Percentiles rank a stretch among this genome's conserved stretches.
These are phyloP conservation scores for Furnarius figulus DNA, from an alignment of 2,113 vertebrate species.

Conservation along the genomic window DNA sequence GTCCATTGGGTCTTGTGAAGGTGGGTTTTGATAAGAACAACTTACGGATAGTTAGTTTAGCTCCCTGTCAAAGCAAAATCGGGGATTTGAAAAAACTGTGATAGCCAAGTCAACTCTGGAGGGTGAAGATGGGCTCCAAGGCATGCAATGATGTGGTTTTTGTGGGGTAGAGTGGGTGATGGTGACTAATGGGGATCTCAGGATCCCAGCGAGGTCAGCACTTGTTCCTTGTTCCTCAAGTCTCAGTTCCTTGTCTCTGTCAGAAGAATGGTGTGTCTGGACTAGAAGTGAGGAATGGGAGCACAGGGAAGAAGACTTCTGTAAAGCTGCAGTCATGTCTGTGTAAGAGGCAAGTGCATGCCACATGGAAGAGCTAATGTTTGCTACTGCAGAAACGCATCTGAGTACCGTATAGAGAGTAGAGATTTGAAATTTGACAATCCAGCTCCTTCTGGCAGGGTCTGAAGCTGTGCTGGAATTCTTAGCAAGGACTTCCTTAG, in stretches of 20 bases:
- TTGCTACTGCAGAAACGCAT: background rate
- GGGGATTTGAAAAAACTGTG: background rate
- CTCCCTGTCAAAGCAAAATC: background rate
- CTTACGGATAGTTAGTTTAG: background rate
- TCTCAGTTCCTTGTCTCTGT: background rate
- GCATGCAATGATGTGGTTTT: rapidly evolving
- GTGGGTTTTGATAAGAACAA: background rate
- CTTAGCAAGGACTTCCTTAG: background rate
- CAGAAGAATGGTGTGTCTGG: background rate
- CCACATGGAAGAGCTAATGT: background rate
- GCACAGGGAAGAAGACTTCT: background rate
- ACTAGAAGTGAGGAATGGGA: background rate
- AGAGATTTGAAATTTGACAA: background rate
- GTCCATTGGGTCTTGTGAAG: background rate
- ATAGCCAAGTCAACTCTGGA: background rate
- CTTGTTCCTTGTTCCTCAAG: background rate
- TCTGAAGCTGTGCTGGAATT: background rate
- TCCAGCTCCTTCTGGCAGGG: background rate
- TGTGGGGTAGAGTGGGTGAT: no score
- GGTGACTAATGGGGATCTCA: background rate
- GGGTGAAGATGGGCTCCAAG: background rate
- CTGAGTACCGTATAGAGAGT: background rate
- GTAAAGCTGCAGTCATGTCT: background rate
- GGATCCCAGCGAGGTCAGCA: rapidly evolving
- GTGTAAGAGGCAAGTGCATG: background rate